Base-by-base conservation (phyloP, 2,113 vertebrate species). In the Camelus dromedarius region DNA sequence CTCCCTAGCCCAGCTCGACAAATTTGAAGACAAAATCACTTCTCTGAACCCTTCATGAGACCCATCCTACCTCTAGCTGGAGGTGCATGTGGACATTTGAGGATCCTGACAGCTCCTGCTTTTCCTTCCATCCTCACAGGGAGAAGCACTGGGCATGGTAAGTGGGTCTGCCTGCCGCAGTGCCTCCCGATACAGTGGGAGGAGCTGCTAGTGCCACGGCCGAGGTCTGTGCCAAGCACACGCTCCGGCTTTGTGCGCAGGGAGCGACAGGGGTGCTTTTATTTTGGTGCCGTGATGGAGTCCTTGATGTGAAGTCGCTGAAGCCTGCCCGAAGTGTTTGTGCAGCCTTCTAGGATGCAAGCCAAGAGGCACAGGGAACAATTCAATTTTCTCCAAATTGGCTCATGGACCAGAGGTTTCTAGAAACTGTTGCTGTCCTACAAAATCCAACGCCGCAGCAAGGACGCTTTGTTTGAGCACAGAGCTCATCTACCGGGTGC, bases 331-430 rank as follows among this genome's bases (percentile, higher is more conserved):
- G 19, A 11, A 96, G 87, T 72, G 70, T 93, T 62, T 80, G 86
- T 14, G 60, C 58, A 79, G 90, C 87, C 93, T 92, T 80, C 97
- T 82, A 97, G 92, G 87, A 97, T 20, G 6, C 0, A 0, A 97
- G 93, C 93, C 9, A 42, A 96, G 69, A 97, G 84, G 87, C 96
- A 50, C 32, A 11, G 88, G 64, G 80, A 93, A 86, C 28, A 87
- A 89, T 96, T 95, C 75, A 0, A 90, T 96, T 97, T 96, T 91
- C 96, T 96, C 93, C 95, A 84, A 73, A 96, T 16, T 81, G 95
- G 96, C 69, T 93, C 90, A 92, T 0, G 0, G 90, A 92, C 87
- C 87, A 73, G 75, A 89, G 87, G 80, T 54, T 96, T 96, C 95
- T 90, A 84, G 92, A 97, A 96, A 89, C 80, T 83, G 60, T 92